A percentile compares a stretch with the other conserved stretches of the same genome.
phyloP scores from a whole-genome alignment of 2,113 vertebrate genomes.

The Lampris megalopsis region DNA sequence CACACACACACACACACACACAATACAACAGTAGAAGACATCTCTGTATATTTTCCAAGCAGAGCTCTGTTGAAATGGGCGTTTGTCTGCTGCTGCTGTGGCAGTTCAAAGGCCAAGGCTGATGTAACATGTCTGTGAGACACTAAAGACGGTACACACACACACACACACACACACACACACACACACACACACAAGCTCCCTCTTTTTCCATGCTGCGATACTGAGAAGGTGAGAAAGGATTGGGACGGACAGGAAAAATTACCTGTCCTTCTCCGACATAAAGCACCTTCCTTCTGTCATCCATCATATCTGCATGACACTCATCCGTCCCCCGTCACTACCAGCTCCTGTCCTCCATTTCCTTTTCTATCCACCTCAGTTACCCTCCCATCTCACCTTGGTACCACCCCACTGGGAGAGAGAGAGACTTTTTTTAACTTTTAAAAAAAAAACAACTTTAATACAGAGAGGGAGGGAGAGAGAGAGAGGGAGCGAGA shows the following conservation, averaged over 20 bases:
- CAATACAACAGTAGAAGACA: neutral
- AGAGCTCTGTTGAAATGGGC: neutral
- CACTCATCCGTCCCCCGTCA: neutral
- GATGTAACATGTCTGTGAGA: neutral
- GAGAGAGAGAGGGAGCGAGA: too few species aligned
- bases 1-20: neutral
- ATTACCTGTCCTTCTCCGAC: neutral
- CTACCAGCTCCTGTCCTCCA: neutral
- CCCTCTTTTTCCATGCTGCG: neutral
- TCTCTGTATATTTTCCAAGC: neutral
- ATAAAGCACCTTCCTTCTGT: neutral
- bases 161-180: conserved; percentile 1
- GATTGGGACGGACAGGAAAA: neutral
- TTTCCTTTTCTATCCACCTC: neutral
- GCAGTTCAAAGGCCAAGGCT: neutral
- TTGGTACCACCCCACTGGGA: neutral
- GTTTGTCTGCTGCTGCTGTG: neutral
- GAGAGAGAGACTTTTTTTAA: too few species aligned
- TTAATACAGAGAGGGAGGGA: neutral
- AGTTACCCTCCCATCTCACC: neutral
- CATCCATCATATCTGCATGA: neutral
- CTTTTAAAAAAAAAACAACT: neutral
- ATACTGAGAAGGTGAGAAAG: neutral
- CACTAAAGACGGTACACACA: neutral
- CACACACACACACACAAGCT: neutral